Evolutionary conservation across 2,888 invertebrate species (phyloP), one percentile per base, ranked within the genome.

Genomic region (Meta bourneti): DNA sequence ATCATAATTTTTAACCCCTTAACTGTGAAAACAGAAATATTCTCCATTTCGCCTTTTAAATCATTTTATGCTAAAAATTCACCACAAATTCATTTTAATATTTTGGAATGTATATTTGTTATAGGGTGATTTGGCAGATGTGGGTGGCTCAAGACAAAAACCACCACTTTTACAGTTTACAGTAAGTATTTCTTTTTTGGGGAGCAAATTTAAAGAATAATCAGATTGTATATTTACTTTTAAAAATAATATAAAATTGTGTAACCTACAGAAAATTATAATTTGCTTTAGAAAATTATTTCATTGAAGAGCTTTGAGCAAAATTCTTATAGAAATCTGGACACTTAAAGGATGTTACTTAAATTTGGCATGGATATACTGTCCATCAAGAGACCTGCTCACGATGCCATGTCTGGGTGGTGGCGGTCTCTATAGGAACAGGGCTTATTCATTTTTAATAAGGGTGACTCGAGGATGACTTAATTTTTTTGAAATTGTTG

Each of bases 141-240:
- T 61, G 19, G 34, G 72, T 61, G 79, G 49, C 74, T 81, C 86
- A 1, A 86, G 91, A 20, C 77, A 82, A 87, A 91, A 91, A n/a
- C 74, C 61, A n/a, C 83, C 89, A 9, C 85, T 91, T 78, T 49
- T 91, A 51, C 91, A 91, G 16, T 91, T 91, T 82, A 91, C 91
- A 7, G 91, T 91, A 81, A 82, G 86, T 91, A 74, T 74, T 83
- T 16, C 7, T 34, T 9, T 61, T 61, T 61, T 61, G 61, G 61
- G 61, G 61, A 61, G 6, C 16, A 7, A 19, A 20, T 79, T 54
- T 79, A 49, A 13, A 77, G 48, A 51, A 13, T 11, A 13, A 49
- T 49, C n/a, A n/a, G 0, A 13, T 34, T 16, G n/a, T 77, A 16
- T 49, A 7, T 16, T 16, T 77, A n/a, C 19, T 49, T 2, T 16